Evolutionary conservation across 2,113 vertebrate species (phyloP).

Genomic region (Benitochromis conjunctus): DNA sequence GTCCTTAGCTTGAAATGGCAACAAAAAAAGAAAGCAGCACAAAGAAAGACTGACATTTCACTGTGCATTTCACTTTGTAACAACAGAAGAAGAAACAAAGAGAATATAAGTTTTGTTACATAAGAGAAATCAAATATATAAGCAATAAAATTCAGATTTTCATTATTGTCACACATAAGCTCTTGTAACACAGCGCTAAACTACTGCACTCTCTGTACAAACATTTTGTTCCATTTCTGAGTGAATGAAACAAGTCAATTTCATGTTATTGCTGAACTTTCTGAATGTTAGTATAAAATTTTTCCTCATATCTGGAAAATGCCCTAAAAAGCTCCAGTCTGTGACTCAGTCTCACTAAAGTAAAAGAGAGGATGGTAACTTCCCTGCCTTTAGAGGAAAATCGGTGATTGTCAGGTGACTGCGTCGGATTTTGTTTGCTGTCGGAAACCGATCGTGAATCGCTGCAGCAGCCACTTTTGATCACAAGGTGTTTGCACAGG

Average conservation of each 20-base stretch:
- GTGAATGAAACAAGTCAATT: neutral
- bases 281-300: neutral
- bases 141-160: neutral
- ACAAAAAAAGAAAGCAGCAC: neutral
- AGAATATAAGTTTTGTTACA: neutral
- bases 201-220: neutral
- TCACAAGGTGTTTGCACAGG: neutral
- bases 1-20: neutral
- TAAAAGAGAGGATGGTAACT: neutral
- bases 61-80: neutral
- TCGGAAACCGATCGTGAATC: fast-evolving
- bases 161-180: neutral
- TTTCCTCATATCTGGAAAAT: constrained; percentile 24
- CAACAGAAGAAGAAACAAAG: neutral
- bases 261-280: neutral
- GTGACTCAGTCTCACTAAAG: neutral
- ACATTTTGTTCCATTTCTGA: neutral
- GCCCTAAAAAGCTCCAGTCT: neutral
- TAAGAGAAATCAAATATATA: neutral
- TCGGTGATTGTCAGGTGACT: fast-evolving
- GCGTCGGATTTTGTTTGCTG: fast-evolving
- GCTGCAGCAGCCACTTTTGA: neutral
- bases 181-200: neutral
- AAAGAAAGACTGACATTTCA: neutral
- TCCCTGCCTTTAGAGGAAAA: neutral